Evolutionary conservation across 2,113 vertebrate genomes (phyloP).

Genomic region (Dromiciops gliroides): DNA sequence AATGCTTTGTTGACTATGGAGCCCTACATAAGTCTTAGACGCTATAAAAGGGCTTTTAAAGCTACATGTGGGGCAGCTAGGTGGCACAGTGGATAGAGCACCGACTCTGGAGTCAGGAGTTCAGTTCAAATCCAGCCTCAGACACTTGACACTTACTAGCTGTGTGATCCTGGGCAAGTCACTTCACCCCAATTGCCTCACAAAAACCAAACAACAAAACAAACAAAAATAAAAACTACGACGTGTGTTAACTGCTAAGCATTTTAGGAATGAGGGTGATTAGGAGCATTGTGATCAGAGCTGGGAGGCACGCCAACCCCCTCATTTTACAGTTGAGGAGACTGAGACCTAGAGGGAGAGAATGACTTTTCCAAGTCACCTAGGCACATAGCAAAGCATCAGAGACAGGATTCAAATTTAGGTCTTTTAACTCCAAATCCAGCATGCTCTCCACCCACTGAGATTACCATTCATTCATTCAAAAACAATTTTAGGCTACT

Average conservation of each 20-base stretch:
- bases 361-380: background rate
- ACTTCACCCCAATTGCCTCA: too few species aligned
- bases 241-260: background rate
- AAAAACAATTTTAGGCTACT: background rate
- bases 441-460: background rate
- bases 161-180: too few species aligned
- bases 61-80: too few species aligned
- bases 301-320: background rate
- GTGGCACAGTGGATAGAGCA: too few species aligned
- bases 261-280: background rate
- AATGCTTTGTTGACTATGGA: background rate
- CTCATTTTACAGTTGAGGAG: background rate
- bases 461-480: background rate
- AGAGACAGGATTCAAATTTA: background rate
- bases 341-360: background rate
- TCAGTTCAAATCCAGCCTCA: too few species aligned
- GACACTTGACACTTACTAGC: too few species aligned
- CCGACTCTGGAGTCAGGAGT: too few species aligned
- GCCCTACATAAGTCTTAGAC: background rate
- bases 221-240: too few species aligned
- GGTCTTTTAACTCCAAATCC: background rate
- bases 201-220: too few species aligned
- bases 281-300: background rate
- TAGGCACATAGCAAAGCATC: background rate
- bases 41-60: background rate